Evolutionary conservation across 2,113 vertebrate genomes (phyloP).

Genomic region (Thermophis baileyi): DNA sequence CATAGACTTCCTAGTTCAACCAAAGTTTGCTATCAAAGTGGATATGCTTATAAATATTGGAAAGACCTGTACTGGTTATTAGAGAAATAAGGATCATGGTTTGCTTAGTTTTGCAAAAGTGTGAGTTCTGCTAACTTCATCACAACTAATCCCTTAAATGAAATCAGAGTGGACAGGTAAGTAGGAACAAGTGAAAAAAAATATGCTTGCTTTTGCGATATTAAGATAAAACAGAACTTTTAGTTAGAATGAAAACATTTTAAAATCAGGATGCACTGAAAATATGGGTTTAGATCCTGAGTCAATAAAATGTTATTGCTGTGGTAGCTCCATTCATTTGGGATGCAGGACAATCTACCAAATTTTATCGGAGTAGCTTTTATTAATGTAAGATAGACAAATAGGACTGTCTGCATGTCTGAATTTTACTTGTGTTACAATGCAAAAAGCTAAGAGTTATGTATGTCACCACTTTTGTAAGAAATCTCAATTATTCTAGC

Average conservation of each 20-base stretch:
- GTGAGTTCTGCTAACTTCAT: background rate
- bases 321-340: background rate
- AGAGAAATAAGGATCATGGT: background rate
- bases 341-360: background rate
- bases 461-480: background rate
- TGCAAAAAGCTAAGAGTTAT: background rate
- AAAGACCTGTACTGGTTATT: background rate
- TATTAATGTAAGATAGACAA: background rate
- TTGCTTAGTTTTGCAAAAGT: background rate
- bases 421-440: background rate
- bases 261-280: background rate
- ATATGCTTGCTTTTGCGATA: constrained; percentile 4
- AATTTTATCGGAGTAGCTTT: background rate
- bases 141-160: accelerated
- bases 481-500: background rate
- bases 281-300: background rate
- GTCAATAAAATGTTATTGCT: background rate
- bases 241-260: background rate
- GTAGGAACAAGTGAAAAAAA: constrained; percentile 2
- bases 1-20: constrained; percentile 7
- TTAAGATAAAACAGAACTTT: background rate
- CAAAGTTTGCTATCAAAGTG: background rate
- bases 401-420: background rate
- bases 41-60: background rate
- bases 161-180: accelerated